Base-by-base conservation (phyloP, 30 jellyfish, hydroid and myxozoan genomes). In the Aurelia aurita region DNA sequence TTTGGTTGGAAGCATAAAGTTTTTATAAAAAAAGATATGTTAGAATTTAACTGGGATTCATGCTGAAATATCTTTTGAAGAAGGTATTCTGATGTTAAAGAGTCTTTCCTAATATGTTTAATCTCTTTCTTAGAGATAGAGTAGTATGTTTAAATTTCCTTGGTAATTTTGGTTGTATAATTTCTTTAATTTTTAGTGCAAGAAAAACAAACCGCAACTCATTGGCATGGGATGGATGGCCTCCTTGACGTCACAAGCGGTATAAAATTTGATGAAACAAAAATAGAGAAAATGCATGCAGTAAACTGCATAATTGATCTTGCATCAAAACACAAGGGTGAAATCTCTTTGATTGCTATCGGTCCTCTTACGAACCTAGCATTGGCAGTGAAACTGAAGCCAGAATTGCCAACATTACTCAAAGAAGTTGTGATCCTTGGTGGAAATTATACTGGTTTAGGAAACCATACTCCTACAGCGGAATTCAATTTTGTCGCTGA, bases 351-450 rank as follows among this genome's bases (percentile, higher is more conserved):
- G 18, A 68, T 94, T 0, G 96, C 97, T n/a, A 46, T 94, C 5
- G 99, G 97, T 13, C 99, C 99, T 12, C 89, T 94, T 3, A 94
- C 99, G 10, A 94, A 94, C 68, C 82, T 94, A 26, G 98, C 99
- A 19, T 68, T 94, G 47, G 97, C 99, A 3, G 72, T 87, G 15
- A 80, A 82, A 70, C 57, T 93, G 60, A 47, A 82, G 59, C 91
- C 94, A 63, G 87, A 67, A 16, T 68, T 93, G 27, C 98, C 98
- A 63, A 23, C 15, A 12, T 67, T 55, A 11, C 72, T 93, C 59
- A 93, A 87, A 44, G 96, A 87, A 25, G 80, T 93, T 23, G 81
- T 93, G 19, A 93, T 93, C 28, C 76, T 93, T 74, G 98, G 98
- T 19, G 98, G 98, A 3, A 93, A 93, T 69, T 87, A 87, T 82